phyloP scores from a whole-genome alignment of 2,797 vertebrate species.

The Tiaroga cobitis region DNA sequence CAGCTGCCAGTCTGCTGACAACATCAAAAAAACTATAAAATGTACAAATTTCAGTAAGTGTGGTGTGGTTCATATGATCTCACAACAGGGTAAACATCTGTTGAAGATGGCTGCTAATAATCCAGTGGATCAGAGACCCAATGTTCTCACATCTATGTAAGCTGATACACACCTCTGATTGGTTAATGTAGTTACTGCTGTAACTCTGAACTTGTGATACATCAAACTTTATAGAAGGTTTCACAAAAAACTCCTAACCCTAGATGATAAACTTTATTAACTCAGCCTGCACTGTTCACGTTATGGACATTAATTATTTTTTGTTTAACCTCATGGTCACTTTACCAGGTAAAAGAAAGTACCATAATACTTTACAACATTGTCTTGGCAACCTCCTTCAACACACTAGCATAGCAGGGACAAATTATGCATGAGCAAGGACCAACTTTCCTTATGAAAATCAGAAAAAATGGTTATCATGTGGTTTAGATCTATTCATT shows the following conservation, averaged over 20 bases:
- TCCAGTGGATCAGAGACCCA: not conserved
- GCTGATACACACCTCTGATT: not conserved
- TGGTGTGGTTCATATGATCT: not conserved
- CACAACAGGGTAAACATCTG: not conserved
- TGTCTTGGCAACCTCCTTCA: not conserved
- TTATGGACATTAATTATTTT: not conserved
- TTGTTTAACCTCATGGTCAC: not conserved
- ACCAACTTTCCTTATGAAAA: not conserved
- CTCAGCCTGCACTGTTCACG: not conserved
- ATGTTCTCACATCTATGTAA: not conserved
- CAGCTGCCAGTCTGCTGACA: not conserved
- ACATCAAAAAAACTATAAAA: not conserved
- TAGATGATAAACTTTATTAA: not conserved
- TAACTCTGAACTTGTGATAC: constrained; percentile 28
- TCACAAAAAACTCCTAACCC: not conserved
- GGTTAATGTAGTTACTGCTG: constrained; percentile 8
- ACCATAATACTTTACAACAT: not conserved
- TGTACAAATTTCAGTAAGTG: not conserved
- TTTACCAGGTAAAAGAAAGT: not conserved
- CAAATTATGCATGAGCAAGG: not conserved
- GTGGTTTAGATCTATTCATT: not conserved
- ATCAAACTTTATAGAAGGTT: not conserved
- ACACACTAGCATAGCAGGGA: not conserved
- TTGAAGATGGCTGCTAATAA: not conserved
- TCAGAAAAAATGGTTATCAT: not conserved